Percentiles rank a stretch among this genome's conserved stretches.
These are phyloP conservation scores for Epinephelus malabaricus DNA, from an alignment of 2,797 vertebrate genomes.

Conservation along the genomic window DNA sequence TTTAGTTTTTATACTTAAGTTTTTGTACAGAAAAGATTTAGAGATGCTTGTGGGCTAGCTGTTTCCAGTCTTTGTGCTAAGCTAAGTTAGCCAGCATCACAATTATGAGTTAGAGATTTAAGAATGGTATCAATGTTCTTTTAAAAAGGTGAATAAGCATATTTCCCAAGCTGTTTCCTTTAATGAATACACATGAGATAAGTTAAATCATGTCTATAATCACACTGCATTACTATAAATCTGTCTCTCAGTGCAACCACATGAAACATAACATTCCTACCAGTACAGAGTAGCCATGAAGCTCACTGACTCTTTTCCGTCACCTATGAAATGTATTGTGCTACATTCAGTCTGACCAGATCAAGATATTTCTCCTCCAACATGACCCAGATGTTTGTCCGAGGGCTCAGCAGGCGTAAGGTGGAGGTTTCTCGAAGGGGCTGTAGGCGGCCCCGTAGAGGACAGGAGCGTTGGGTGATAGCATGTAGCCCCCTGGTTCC, in stretches of 20 bases:
- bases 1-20: not conserved
- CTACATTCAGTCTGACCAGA: slow-evolving; percentile 52
- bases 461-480: slow-evolving; percentile 87
- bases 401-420: slow-evolving; percentile 89
- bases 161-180: slow-evolving; percentile 11
- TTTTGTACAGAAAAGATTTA: slow-evolving; percentile 7
- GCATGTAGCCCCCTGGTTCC: slow-evolving; percentile 85
- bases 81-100: not conserved
- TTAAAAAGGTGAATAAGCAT: not conserved
- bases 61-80: slow-evolving; percentile 7
- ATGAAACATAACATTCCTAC: slow-evolving; percentile 25
- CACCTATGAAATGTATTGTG: slow-evolving; percentile 43
- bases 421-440: slow-evolving; percentile 94
- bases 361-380: slow-evolving; percentile 17
- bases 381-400: not conserved
- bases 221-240: slow-evolving; percentile 36
- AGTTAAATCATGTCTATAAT: slow-evolving; percentile 29
- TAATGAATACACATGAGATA: slow-evolving; percentile 29
- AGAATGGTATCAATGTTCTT: not conserved
- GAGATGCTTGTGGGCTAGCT: not conserved
- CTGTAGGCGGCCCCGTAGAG: slow-evolving; percentile 85
- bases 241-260: slow-evolving; percentile 21
- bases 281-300: slow-evolving; percentile 17
- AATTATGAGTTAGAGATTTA: not conserved
- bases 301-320: slow-evolving; percentile 21